Base-by-base conservation (phyloP, 2,113 vertebrate genomes). In the Perca flavescens region DNA sequence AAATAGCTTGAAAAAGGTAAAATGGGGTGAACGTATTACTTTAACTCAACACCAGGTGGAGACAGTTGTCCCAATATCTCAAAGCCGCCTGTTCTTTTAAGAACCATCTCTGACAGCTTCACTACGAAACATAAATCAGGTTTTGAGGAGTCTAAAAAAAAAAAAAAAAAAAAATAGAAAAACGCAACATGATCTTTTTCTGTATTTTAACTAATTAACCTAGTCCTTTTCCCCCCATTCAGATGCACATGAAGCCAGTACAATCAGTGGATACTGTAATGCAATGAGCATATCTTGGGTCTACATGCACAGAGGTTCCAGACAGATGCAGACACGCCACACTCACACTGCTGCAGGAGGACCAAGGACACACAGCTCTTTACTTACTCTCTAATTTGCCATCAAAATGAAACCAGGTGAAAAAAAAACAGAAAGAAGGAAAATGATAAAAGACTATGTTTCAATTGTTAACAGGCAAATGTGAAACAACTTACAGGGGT, bases 341-440 rank as follows among this genome's bases (percentile, higher is more conserved):
- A 89, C 76, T 78, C 89, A 90, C 85, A 85, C 77, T 82, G 75
- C 90, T 87, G 86, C 70, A 86, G 78, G 80, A 82, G 68, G 80
- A 86, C 71, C 85, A 89, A 67, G 66, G 65, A 86, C 85, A 91
- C 86, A 89, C 69, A 87, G 79, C 88, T 91, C 74, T 79, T 93
- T 95, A 96, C 95, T 96, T 96, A 96, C 94, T 95, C 93, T 94
- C 95, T 96, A 95, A 93, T 91, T 90, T 88, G 84, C 80, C 94
- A 93, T 94, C 94, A 95, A 93, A 94, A 94, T 92, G 90, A 91
- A 91, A 91, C 88, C 89, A 83, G 63, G 89, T 89, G 91, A 85
- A 89, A 87, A 88, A 89, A 85, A 90, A 86, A 80, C 72, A 90
- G 80, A 88, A 87, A 90, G 84, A 87, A 92, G 65, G 87, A 89